A percentile compares a stretch with the other conserved stretches of the same genome.
These are phyloP conservation scores for Egretta garzetta DNA, from an alignment of 2,113 vertebrate species.

Conservation along the genomic window DNA sequence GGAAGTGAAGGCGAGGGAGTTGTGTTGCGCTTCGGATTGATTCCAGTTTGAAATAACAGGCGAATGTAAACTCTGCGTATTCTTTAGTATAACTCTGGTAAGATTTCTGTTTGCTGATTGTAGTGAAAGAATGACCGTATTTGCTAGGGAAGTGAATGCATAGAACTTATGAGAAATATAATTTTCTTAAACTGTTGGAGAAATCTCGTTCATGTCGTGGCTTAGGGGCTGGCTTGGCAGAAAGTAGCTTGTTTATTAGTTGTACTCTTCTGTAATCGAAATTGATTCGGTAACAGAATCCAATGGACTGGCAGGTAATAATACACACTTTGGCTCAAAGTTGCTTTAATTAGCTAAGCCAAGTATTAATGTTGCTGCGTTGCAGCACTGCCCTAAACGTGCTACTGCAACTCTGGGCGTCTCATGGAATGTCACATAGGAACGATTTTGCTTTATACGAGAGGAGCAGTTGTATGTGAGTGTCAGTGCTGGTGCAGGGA, in stretches of 20 bases:
- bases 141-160: not conserved
- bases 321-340: not conserved
- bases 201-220: not conserved
- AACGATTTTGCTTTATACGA: not conserved
- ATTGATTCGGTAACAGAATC: not conserved
- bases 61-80: not conserved
- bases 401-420: not conserved
- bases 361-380: not conserved
- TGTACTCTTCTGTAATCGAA: not conserved
- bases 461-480: not conserved
- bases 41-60: not conserved
- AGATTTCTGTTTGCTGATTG: not conserved
- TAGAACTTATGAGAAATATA: not conserved
- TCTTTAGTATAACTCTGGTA: not conserved
- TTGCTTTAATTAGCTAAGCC: not conserved
- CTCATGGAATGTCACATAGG: rapidly evolving
- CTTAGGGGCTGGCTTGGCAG: not conserved
- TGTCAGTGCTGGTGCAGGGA: not conserved
- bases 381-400: not conserved
- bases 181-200: not conserved
- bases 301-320: not conserved
- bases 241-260: not conserved
- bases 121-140: rapidly evolving
- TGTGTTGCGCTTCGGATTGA: not conserved
- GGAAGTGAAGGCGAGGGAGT: not conserved